Evolutionary conservation across 2,113 vertebrate species (phyloP).

Genomic region (Grammomys dolichurus): DNA sequence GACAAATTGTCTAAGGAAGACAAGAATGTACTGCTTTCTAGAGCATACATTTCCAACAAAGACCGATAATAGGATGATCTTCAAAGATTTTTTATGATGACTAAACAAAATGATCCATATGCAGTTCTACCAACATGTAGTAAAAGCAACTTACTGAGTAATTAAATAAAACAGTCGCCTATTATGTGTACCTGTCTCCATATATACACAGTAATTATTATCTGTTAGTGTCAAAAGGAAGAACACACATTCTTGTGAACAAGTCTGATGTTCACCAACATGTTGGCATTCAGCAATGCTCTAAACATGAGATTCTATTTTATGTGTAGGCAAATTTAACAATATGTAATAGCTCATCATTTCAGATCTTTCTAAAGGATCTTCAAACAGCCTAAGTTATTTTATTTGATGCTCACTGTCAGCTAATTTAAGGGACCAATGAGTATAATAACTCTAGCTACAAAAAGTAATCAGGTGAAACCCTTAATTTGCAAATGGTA

Average conservation of each 20-base stretch:
- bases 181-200: neutral
- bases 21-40: neutral
- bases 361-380: neutral
- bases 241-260: neutral
- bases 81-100: neutral
- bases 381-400: neutral
- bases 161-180: neutral
- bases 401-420: neutral
- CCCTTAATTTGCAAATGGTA: too few relatives aligned
- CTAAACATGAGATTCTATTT: neutral
- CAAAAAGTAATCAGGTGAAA: too few relatives aligned
- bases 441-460: too few relatives aligned
- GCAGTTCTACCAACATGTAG: neutral
- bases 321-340: neutral
- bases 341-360: neutral
- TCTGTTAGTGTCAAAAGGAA: neutral
- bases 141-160: neutral
- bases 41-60: rapidly evolving
- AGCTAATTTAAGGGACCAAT: neutral
- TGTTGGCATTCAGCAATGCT: neutral
- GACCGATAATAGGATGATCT: neutral
- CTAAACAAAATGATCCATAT: neutral
- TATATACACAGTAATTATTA: neutral
- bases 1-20: neutral
- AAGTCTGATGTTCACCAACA: neutral